Conservation (phyloP, 2,113 vertebrate genomes). For the Ictidomys tridecemlineatus region DNA sequence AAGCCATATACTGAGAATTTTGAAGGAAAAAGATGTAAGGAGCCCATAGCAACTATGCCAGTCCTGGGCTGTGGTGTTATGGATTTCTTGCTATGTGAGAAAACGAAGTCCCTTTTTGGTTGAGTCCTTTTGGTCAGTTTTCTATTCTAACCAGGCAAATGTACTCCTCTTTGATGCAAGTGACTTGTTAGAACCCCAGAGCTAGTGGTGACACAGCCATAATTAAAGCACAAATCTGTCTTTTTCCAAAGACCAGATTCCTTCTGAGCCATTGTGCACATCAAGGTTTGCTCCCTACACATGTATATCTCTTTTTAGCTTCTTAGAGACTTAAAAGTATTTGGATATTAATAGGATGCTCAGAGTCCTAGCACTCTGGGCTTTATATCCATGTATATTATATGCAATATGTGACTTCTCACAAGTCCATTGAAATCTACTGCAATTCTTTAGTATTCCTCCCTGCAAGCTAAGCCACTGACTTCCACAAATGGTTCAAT, state of each 20-base stretch:
- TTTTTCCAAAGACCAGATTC: fast-evolving
- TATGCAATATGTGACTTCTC: not conserved
- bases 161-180: not conserved
- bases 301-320: not conserved
- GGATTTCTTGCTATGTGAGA: not conserved
- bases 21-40: not conserved
- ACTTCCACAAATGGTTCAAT: not conserved
- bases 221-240: not conserved
- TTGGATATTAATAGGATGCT: not conserved
- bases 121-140: not conserved
- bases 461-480: not conserved
- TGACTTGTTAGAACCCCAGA: not conserved
- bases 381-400: not conserved
- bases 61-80: not conserved
- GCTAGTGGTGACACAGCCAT: not conserved
- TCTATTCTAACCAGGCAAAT: not conserved
- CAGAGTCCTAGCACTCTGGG: not conserved
- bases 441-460: not conserved
- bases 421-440: not conserved
- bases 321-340: not conserved
- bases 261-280: not conserved
- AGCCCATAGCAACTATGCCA: not conserved
- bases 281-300: not conserved
- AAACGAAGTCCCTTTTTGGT: not conserved
- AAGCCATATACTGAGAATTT: not conserved